Evolutionary conservation across 2,113 vertebrate genomes (phyloP).

Genomic region (Poeciliopsis turrubarensis): DNA sequence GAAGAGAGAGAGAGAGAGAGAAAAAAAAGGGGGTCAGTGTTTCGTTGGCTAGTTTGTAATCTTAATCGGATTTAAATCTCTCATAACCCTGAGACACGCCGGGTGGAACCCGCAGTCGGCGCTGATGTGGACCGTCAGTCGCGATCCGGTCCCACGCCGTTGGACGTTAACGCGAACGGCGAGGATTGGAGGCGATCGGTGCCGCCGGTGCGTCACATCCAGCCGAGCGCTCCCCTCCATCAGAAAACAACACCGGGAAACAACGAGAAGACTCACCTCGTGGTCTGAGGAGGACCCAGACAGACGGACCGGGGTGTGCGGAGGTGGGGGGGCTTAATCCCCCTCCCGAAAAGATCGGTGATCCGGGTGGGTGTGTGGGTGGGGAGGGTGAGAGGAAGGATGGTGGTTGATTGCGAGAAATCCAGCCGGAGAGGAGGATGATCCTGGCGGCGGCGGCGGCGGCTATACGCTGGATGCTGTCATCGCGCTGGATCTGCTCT

Average conservation of each 20-base stretch:
- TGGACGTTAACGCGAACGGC: slow-evolving; percentile 14
- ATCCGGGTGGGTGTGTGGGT: too few relatives aligned
- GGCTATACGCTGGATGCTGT: slow-evolving; percentile 77
- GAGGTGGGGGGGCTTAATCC: neutral
- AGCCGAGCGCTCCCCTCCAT: slow-evolving; percentile 23
- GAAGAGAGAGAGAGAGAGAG: neutral
- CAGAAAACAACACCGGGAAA: slow-evolving; percentile 64
- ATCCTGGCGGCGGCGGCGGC: slow-evolving; percentile 40
- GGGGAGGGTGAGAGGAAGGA: slow-evolving; percentile 1
- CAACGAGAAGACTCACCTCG: slow-evolving; percentile 75
- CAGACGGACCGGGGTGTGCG: slow-evolving; percentile 40
- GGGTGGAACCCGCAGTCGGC: slow-evolving; percentile 23
- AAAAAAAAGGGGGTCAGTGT: slow-evolving; percentile 54
- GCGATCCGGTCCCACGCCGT: slow-evolving; percentile 17
- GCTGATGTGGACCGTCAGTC: slow-evolving; percentile 12
- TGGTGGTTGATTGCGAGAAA: slow-evolving; percentile 21
- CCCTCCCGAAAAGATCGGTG: slow-evolving; percentile 28
- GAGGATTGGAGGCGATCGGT: slow-evolving; percentile 41
- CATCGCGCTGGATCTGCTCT: slow-evolving; percentile 72
- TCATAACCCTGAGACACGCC: slow-evolving; percentile 31
- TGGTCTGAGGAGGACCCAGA: slow-evolving; percentile 62
- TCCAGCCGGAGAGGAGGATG: slow-evolving; percentile 59
- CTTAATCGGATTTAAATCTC: slow-evolving; percentile 77
- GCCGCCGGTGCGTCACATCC: slow-evolving; percentile 42
- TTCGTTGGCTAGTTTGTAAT: slow-evolving; percentile 69